Evolutionary conservation across 2,888 invertebrate genomes (phyloP), one percentile per base, ranked within the genome.

Genomic region (Alcis repandata): DNA sequence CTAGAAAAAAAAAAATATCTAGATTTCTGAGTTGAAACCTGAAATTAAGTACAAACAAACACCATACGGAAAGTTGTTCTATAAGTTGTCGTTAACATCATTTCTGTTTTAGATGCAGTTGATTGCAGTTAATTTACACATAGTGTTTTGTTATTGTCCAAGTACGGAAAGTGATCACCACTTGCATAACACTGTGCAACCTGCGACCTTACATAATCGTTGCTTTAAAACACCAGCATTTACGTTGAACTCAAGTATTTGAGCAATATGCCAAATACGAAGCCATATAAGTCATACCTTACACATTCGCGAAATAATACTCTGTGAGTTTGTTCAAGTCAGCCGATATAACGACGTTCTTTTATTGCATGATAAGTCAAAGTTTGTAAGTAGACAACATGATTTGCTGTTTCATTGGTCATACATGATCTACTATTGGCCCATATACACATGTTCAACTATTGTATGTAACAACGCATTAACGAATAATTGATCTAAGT

Each of bases 331-430:
- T 45, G 62, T 56, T 59, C 53, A 64, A 40, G 66, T 66, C 58
- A 59, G 63, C 46, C 22, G 43, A 45, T 59, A 59, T 60, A 53
- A 60, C 27, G 33, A 60, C 65, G 45, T 63, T 65, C 65, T 65
- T 65, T 63, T 65, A 65, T 68, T 68, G 68, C 68, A 65, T 68
- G 68, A 68, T 65, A 68, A 69, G 64, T 64, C 54, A 64, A 59
- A 57, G 46, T 63, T 57, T 33, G n/a, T 45, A 27, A 27, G 27
- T 19, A 45, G 51, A 46, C 41, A 52, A 59, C 2, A 53, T 59
- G 59, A 63, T 59, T 59, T 46, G 65, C 69, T 48, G 45, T 60
- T 60, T 60, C 62, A 60, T 61, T 43, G 11, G 19, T 6, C 27
- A 27, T 27, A 27, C 27, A 27, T 27, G 27, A 27, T 27, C 27